A percentile compares a stretch with the other conserved stretches of the same genome.
phyloP scores from a whole-genome alignment of 2,888 invertebrate genomes.

The Chrysolina oricalcia region DNA sequence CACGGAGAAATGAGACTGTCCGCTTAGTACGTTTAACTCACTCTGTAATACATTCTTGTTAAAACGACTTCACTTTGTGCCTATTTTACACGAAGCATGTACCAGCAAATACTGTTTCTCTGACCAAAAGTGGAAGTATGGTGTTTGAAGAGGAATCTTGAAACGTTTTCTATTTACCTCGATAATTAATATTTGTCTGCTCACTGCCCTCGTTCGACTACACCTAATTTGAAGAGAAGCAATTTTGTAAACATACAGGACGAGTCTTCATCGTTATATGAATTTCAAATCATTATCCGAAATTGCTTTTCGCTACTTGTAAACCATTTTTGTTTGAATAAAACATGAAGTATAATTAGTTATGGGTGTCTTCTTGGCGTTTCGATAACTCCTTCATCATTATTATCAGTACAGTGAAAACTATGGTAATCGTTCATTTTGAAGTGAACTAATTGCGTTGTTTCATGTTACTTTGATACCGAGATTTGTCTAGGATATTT shows the following conservation, averaged over 20 bases:
- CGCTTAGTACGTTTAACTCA: background rate
- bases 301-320: background rate
- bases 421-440: too few species aligned
- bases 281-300: background rate
- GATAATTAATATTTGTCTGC: conserved; percentile 26
- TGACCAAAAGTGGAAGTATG: conserved; percentile 23
- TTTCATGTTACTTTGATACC: too few species aligned
- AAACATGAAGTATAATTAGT: background rate
- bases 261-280: background rate
- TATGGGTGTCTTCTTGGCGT: too few species aligned
- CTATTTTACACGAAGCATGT: background rate
- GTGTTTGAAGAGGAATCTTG: conserved; percentile 21
- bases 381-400: too few species aligned
- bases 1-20: background rate
- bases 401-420: too few species aligned
- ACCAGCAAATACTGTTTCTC: background rate
- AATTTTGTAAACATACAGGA: conserved; percentile 11
- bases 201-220: background rate
- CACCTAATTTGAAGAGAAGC: background rate
- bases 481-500: too few species aligned
- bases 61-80: conserved; percentile 15
- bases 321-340: background rate
- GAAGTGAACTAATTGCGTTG: too few species aligned
- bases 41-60: conserved; percentile 15
- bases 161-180: conserved; percentile 23